Base-by-base conservation (phyloP, 2,113 vertebrate species). In the Todiramphus chloris region DNA sequence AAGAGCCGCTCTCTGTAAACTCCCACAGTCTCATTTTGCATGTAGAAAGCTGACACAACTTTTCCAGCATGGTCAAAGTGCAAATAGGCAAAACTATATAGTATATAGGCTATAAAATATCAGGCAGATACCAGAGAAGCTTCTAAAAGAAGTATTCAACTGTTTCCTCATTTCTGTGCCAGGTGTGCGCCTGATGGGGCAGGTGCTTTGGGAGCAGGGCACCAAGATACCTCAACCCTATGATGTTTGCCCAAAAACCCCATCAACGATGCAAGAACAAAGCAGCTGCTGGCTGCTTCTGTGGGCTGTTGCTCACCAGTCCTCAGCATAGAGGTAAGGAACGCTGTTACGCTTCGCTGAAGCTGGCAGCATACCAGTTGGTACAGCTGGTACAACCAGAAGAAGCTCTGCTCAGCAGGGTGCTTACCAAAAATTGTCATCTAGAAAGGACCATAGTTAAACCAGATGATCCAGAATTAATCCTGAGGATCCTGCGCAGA, bases 301-400 rank as follows among this genome's bases (percentile, higher is more conserved):
- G 3, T 1, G 0, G 39, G 25, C 51, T 53, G 20, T 11, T 35
- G 51, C 43, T 11, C 31, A 13, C 16, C 2, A 0, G 20, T n/a
- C 35, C 41, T 74, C n/a, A 31, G 53, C 41, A 13, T 1, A 5
- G 27, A n/a, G 48, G 35, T 55, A 56, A n/a, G 31, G 25, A 72
- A 31, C 15, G 1, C 21, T 6, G 25, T 37, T 33, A 5, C 6
- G 60, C 44, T 35, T 48, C 43, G 5, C 0, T 63, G 58, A 43
- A 77, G 50, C 23, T 5, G 9, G 31, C 63, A 66, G 51, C 16
- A 3, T 6, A 39, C 12, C n/a, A 23, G 11, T 2, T 41, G n/a
- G 9, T 27, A 51, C 43, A 41, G 63, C 24, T 14, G 30, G 31
- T 33, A 30, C 59, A 66, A 76, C 16, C 16, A 15, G 23, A 24